Conservation (phyloP, 1,140 invertebrate genomes). For the Cotesia glomerata region DNA sequence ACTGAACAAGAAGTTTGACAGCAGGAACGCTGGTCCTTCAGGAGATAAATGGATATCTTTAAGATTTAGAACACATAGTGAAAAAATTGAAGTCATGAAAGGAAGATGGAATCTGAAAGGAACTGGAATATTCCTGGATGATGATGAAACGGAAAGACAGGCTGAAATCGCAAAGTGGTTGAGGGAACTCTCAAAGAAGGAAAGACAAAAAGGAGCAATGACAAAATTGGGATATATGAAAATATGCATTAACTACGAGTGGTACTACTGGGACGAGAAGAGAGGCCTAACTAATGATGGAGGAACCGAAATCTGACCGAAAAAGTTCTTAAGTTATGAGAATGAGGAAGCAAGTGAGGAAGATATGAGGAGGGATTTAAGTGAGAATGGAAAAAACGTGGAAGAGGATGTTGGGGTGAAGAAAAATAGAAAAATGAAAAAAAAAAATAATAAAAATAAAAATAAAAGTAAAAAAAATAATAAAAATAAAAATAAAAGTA, state of each 20-base stretch:
- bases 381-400: too few species aligned
- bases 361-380: too few species aligned
- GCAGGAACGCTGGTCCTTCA: too few species aligned
- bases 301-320: neutral
- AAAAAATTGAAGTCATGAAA: neutral
- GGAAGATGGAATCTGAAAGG: conserved; percentile 27
- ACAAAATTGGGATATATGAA: conserved; percentile 9
- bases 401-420: too few species aligned
- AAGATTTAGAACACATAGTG: too few species aligned
- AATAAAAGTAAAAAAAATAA: too few species aligned
- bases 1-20: too few species aligned
- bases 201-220: conserved; percentile 1
- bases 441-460: too few species aligned
- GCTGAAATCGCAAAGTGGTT: conserved; percentile 21
- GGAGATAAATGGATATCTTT: too few species aligned
- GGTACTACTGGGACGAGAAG: neutral
- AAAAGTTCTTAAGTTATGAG: neutral
- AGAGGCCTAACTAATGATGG: neutral
- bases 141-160: conserved; percentile 30
- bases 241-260: neutral
- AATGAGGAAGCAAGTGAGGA: neutral
- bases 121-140: conserved; percentile 27
- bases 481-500: too few species aligned
- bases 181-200: conserved; percentile 1
- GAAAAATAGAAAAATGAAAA: too few species aligned